Percentiles rank a stretch among this genome's conserved stretches.
phyloP scores from a whole-genome alignment of 2,888 invertebrate genomes.

The Branchellion lobata region DNA sequence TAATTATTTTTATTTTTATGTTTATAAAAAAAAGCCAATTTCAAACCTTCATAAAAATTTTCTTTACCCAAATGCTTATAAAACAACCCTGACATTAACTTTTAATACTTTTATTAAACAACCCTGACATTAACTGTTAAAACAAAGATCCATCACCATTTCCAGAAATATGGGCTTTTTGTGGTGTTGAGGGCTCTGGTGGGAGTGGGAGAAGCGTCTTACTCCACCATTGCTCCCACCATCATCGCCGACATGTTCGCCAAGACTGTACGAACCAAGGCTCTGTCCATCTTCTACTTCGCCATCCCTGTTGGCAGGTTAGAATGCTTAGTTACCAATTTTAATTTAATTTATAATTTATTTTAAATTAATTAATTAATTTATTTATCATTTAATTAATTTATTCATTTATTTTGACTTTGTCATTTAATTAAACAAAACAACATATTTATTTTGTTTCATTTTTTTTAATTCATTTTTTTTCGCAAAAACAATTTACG shows the following conservation, averaged over 20 bases:
- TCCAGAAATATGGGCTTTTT: conserved; percentile 76
- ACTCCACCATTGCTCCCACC: conserved; percentile 97
- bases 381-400: too few species aligned
- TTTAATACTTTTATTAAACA: too few species aligned
- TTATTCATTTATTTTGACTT: too few species aligned
- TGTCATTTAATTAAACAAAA: background rate
- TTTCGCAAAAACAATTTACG: too few species aligned
- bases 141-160: background rate
- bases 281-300: conserved; percentile 96
- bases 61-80: too few species aligned
- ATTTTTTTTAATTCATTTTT: too few species aligned
- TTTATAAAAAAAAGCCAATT: too few species aligned
- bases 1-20: too few species aligned
- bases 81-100: too few species aligned
- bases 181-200: conserved; percentile 84
- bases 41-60: too few species aligned
- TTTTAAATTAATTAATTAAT: too few species aligned
- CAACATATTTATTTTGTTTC: background rate
- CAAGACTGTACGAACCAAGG: conserved; percentile 81
- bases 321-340: background rate
- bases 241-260: conserved; percentile 92
- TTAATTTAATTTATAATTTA: background rate
- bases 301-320: conserved; percentile 97
- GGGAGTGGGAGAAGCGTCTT: conserved; percentile 97
- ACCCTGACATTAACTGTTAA: too few species aligned